A percentile compares a stretch with the other conserved stretches of the same genome.
phyloP scores from a whole-genome alignment of 1,140 invertebrate species.

The Drosophila cardini region DNA sequence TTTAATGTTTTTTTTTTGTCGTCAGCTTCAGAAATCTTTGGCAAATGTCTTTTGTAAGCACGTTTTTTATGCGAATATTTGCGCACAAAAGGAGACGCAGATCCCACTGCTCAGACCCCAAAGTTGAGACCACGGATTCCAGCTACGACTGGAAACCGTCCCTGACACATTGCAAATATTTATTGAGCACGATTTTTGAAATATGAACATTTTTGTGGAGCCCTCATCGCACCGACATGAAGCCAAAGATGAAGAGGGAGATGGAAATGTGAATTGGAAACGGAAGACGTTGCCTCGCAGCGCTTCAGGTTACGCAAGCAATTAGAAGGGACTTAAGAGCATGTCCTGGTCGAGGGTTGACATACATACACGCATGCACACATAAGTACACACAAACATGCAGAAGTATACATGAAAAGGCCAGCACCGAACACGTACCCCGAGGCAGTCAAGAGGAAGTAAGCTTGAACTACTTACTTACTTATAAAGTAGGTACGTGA shows the following conservation, averaged over 20 bases:
- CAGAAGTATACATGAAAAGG: constrained; percentile 55
- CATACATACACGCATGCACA: constrained; percentile 38
- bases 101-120: neutral
- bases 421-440: constrained; percentile 44
- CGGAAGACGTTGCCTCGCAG: constrained; percentile 43
- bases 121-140: neutral
- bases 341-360: constrained; percentile 55
- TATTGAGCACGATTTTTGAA: constrained; percentile 81
- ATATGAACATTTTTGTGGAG: constrained; percentile 69
- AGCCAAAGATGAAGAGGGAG: neutral
- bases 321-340: constrained; percentile 71
- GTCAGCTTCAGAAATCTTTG: constrained; percentile 45
- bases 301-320: constrained; percentile 78
- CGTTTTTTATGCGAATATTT: constrained; percentile 67
- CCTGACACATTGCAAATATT: constrained; percentile 69
- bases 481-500: constrained; percentile 42
- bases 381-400: too few relatives aligned
- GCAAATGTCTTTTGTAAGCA: constrained; percentile 66
- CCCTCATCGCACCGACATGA: constrained; percentile 4
- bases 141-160: neutral
- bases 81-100: constrained; percentile 24
- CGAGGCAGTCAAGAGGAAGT: constrained; percentile 69
- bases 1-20: constrained; percentile 49
- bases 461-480: constrained; percentile 66
- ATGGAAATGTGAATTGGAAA: constrained; percentile 19